phyloP scores from a whole-genome alignment of 2,113 vertebrate species.

The Thermophis baileyi region DNA sequence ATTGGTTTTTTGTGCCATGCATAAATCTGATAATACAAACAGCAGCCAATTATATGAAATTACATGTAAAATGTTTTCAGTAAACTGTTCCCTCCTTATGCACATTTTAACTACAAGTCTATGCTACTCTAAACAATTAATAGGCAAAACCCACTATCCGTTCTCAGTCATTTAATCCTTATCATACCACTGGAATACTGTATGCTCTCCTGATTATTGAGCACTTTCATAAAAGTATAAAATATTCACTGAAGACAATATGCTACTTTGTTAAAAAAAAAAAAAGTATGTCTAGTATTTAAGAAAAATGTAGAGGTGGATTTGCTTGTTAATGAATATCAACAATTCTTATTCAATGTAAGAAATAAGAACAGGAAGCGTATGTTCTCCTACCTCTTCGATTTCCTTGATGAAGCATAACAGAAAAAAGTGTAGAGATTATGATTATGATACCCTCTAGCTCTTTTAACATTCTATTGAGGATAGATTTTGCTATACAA shows the following conservation, averaged over 20 bases:
- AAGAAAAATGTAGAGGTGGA: background rate
- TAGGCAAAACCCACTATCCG: background rate
- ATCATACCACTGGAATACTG: background rate
- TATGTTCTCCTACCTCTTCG: constrained; percentile 95
- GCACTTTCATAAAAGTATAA: background rate
- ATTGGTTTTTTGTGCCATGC: background rate
- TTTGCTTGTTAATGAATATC: background rate
- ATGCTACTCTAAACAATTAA: background rate
- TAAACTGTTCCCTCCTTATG: background rate
- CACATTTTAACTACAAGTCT: background rate
- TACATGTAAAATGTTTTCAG: background rate
- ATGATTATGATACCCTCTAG: constrained; percentile 77
- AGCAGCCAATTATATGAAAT: background rate
- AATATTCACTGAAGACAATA: background rate
- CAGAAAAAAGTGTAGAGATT: constrained; percentile 86
- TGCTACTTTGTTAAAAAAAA: background rate
- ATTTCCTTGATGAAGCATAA: constrained; percentile 97
- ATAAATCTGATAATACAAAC: background rate
- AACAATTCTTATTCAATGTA: background rate
- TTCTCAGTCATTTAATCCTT: background rate
- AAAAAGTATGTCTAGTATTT: background rate
- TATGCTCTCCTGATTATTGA: background rate
- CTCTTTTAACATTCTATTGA: constrained; percentile 62
- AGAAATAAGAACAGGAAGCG: constrained; percentile 56
- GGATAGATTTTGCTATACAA: constrained; percentile 68